phyloP scores from a whole-genome alignment of 2,888 invertebrate species.

The Adela reaumurella region DNA sequence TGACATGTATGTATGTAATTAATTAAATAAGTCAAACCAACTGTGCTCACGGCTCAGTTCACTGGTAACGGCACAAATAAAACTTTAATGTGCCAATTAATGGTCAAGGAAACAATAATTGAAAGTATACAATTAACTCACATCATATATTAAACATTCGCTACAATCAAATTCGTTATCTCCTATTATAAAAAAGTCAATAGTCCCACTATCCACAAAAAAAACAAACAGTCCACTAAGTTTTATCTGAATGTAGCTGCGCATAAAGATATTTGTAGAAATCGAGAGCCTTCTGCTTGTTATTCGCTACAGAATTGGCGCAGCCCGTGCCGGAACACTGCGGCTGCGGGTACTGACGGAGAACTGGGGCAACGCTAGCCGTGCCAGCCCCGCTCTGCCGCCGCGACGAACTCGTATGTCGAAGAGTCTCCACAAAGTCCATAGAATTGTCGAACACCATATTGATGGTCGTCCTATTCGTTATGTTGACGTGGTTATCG shows the following conservation, averaged over 20 bases:
- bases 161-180: no score
- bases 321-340: conserved; percentile 33
- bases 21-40: no score
- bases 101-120: no score
- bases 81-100: no score
- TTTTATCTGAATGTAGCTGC: conserved; percentile 21
- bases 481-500: conserved; percentile 36
- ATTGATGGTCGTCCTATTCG: conserved; percentile 40
- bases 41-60: no score
- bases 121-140: no score
- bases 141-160: no score
- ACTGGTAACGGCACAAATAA: no score
- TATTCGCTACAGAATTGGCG: conserved; percentile 32
- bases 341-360: conserved; percentile 27
- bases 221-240: background rate
- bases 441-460: conserved; percentile 42
- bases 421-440: conserved; percentile 42
- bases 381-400: conserved; percentile 21
- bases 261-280: conserved; percentile 51
- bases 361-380: no score
- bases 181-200: no score
- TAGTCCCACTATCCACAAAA: no score
- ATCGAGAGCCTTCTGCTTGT: conserved; percentile 43
- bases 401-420: conserved; percentile 24
- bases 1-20: no score